A percentile compares a stretch with the other conserved stretches of the same genome.
phyloP scores from a whole-genome alignment of 2,113 vertebrate genomes.

The Electrona antarctica region DNA sequence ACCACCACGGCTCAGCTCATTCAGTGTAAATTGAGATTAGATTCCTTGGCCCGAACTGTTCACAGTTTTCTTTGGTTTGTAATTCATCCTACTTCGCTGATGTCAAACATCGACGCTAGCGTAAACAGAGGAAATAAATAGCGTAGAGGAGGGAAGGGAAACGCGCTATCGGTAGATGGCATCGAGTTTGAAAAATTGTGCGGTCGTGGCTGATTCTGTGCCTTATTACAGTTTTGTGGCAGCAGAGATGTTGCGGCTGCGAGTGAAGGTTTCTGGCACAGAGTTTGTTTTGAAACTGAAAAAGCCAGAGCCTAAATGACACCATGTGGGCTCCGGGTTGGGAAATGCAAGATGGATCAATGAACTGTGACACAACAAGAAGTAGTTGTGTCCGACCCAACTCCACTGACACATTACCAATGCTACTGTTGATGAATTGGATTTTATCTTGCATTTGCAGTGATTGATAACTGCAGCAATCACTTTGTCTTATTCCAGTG shows the following conservation, averaged over 20 bases:
- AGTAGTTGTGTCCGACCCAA: slow-evolving; percentile 10
- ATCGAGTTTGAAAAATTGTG: slow-evolving; percentile 52
- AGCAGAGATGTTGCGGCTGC: slow-evolving; percentile 41
- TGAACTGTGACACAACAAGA: slow-evolving; percentile 13
- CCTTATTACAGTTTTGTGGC: slow-evolving; percentile 52
- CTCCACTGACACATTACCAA: not conserved
- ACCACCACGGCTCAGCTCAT: slow-evolving; percentile 36
- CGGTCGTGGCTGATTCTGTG: slow-evolving; percentile 45
- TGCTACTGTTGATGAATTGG: not conserved
- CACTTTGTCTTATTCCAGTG: too few species aligned
- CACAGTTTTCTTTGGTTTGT: slow-evolving; percentile 67
- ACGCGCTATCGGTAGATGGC: slow-evolving; percentile 50
- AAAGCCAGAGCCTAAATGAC: slow-evolving; percentile 47
- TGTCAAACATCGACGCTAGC: slow-evolving; percentile 62
- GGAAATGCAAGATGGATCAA: slow-evolving; percentile 40
- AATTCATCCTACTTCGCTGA: slow-evolving; percentile 61
- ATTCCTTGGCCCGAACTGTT: slow-evolving; percentile 58
- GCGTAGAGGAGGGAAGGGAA: not conserved
- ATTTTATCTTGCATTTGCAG: not conserved
- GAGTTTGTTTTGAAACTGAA: slow-evolving; percentile 66
- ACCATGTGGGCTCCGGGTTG: slow-evolving; percentile 36
- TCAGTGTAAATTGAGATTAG: slow-evolving; percentile 66
- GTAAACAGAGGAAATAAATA: slow-evolving; percentile 65
- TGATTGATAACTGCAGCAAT: not conserved
- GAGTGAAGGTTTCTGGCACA: slow-evolving; percentile 44